A percentile compares a stretch with the other conserved stretches of the same genome.
These are phyloP conservation scores for Pelmatolapia mariae DNA, from an alignment of 2,113 vertebrate species.

Conservation along the genomic window DNA sequence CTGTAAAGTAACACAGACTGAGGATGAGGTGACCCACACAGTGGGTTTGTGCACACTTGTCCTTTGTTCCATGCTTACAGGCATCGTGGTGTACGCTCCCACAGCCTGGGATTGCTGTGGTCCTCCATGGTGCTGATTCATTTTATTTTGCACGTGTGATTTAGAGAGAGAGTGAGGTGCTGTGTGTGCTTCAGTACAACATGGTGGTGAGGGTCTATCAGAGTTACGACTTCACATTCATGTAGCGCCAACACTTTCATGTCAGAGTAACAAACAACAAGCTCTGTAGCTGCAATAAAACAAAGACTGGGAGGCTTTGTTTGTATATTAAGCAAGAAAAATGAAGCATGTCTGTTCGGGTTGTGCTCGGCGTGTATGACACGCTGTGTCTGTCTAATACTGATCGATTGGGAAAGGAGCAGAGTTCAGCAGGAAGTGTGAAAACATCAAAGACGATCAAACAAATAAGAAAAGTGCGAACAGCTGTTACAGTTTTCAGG, in stretches of 20 bases:
- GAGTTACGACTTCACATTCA: neutral
- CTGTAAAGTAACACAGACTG: neutral
- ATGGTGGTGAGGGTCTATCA: neutral
- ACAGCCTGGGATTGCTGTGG: neutral
- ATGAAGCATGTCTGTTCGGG: neutral
- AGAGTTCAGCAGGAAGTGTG: neutral
- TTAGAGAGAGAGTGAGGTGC: neutral
- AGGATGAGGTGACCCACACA: neutral
- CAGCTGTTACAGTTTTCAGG: neutral
- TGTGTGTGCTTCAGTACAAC: neutral
- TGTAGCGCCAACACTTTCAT: neutral
- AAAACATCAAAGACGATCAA: neutral
- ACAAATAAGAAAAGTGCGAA: neutral
- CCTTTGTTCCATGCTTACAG: neutral
- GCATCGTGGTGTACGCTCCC: neutral
- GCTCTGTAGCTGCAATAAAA: neutral
- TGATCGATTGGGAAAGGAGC: neutral
- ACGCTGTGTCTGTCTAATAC: neutral
- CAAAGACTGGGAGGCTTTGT: neutral
- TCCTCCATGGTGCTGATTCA: too few relatives aligned
- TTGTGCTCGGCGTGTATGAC: accelerated
- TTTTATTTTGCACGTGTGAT: neutral
- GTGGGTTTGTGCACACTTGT: neutral
- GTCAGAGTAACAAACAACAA: neutral
- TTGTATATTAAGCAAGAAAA: neutral